Conservation (phyloP, 2,113 vertebrate genomes). For the Myrmecophaga tridactyla region DNA sequence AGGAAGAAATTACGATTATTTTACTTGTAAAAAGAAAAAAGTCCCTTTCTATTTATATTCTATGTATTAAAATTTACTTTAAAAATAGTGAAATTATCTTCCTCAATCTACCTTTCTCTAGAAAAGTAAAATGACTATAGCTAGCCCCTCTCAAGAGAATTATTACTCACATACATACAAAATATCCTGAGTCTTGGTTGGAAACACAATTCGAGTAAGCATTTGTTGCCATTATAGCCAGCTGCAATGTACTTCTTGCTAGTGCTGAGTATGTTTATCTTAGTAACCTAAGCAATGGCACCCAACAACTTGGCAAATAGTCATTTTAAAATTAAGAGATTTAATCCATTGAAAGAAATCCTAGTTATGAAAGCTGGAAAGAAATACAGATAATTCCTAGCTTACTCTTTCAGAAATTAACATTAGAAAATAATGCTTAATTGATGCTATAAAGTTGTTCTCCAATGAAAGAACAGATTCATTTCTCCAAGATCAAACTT, state of each 20-base stretch:
- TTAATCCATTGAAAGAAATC: slow-evolving; percentile 42
- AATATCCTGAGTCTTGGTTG: background rate
- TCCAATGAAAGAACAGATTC: background rate
- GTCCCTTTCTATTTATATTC: background rate
- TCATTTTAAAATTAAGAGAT: slow-evolving; percentile 68
- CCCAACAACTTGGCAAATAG: slow-evolving; percentile 26
- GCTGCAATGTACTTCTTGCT: background rate
- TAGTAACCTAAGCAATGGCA: slow-evolving; percentile 40
- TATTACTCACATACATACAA: background rate
- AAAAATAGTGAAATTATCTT: background rate
- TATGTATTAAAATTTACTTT: background rate
- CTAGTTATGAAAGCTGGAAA: slow-evolving; percentile 48
- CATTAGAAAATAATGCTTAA: slow-evolving; percentile 44
- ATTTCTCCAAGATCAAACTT: slow-evolving; percentile 18
- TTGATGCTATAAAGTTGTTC: slow-evolving; percentile 15
- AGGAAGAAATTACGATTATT: background rate
- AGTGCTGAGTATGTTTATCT: background rate
- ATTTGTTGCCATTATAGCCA: background rate
- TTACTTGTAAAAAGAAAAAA: background rate
- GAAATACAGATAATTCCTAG: slow-evolving; percentile 44
- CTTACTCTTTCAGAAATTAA: slow-evolving; percentile 49
- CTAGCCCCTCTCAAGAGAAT: background rate
- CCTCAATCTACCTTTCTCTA: background rate
- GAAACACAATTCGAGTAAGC: slow-evolving; percentile 13
- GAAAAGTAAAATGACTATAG: background rate